Evolutionary conservation across 2,113 vertebrate genomes (phyloP), one percentile per base, ranked within the genome.

Genomic region (Tylochromis polylepis): DNA sequence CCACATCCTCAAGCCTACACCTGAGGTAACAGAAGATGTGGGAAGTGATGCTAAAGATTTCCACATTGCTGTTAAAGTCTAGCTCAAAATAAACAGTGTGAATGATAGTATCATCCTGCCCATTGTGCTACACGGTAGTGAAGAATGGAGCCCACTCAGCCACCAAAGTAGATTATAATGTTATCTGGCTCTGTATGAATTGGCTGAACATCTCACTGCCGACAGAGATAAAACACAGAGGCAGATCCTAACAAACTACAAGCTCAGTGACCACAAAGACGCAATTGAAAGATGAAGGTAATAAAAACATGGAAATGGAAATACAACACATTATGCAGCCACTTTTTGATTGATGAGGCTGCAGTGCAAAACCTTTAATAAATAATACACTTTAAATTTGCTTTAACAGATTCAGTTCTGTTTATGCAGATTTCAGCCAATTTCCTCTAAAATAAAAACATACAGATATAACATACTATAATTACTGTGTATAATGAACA

Each of bases 1-100:
- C 95, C 95, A 95, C 98, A 98, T 98, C 91, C 94, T 98, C 87
- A 3, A 88, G 57, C 89, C 89, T 89, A 46, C 12, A 31, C 89
- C 96, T 88, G 81, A 51, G 27, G 7, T 56, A 57, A 38, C 18
- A 70, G 12, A 20, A 24, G 12, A 70, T 22, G n/a, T 38, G 41
- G 70, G 43, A 36, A 27, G 14, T 22, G 29, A 38, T 11, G 53
- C 24, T 4, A 34, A 60, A 87, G 29, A 77, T n/a, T 77, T 77
- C 46, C 11, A 34, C 72, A 77, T 34, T 53, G 72, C 46, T 51
- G 27, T 53, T 51, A n/a, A 53, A 53, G 6, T 77, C 0, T 3
- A 49, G 27, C 27, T 53, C 49, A 77, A 77, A 77, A 77, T 77
- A 77, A 51, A 53, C 46, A 53, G 18, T 53, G 72, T 53, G 27